Evolutionary conservation across 2,888 invertebrate species (phyloP).

Genomic region (Acleris holmiana): DNA sequence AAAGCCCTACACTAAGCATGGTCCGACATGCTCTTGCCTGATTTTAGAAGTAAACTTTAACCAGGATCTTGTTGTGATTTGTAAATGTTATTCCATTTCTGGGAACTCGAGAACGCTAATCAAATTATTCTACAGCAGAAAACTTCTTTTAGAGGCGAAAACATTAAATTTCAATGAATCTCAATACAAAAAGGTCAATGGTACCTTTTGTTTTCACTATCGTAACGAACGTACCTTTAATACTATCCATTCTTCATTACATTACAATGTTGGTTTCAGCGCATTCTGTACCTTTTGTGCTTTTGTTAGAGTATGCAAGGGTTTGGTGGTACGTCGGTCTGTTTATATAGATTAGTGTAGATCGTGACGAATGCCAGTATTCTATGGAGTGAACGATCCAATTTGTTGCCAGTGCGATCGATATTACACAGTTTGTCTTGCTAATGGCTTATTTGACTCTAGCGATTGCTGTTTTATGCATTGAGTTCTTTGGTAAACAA

Average conservation of each 20-base stretch:
- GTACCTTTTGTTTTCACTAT: neutral
- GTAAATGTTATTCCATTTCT: too few species aligned
- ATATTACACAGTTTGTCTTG: conserved; percentile 21
- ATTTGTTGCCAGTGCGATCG: conserved; percentile 27
- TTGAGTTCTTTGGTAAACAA: neutral
- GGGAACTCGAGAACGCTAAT: too few species aligned
- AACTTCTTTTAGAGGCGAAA: neutral
- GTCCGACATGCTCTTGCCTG: too few species aligned
- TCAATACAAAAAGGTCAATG: neutral
- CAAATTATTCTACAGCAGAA: neutral
- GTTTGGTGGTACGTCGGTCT: neutral
- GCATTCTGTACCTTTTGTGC: neutral
- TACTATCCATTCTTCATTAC: neutral
- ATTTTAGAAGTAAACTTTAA: too few species aligned
- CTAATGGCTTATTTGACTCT: conserved; percentile 28
- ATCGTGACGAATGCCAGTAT: conserved; percentile 32
- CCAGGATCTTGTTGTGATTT: too few species aligned
- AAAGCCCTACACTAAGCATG: too few species aligned
- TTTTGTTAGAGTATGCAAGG: neutral
- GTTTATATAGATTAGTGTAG: conserved; percentile 16
- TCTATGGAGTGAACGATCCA: conserved; percentile 23
- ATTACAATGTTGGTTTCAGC: neutral
- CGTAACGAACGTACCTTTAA: neutral
- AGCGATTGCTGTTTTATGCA: conserved; percentile 12
- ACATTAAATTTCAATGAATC: neutral